These are phyloP conservation scores for Phymorhynchus buccinoides DNA, from an alignment of 1,140 invertebrate species.

Conservation along the genomic window DNA sequence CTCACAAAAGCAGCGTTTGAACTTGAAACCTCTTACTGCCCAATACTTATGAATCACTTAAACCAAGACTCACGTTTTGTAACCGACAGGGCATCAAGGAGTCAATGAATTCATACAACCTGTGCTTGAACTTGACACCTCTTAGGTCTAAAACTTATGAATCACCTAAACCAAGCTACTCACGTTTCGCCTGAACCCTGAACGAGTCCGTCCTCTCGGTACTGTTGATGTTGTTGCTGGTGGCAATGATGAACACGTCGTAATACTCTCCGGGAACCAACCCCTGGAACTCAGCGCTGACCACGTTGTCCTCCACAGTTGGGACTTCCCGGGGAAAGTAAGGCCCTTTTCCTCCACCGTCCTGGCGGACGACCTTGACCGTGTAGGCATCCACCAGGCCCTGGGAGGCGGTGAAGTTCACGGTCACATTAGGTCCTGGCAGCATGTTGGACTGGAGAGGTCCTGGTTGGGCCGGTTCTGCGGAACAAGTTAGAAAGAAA, in stretches of 20 bases:
- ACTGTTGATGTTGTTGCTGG: not conserved
- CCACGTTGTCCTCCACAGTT: not conserved
- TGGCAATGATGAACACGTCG: not conserved
- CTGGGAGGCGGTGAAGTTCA: not conserved
- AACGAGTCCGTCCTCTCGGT: not conserved
- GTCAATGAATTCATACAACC: too few species aligned
- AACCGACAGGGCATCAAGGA: too few species aligned
- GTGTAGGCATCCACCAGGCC: not conserved
- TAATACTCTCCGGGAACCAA: not conserved
- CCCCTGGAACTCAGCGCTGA: not conserved
- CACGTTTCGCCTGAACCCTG: not conserved
- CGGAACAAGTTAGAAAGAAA: not conserved
- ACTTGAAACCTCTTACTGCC: too few species aligned
- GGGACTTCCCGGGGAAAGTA: too few species aligned
- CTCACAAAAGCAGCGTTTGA: too few species aligned
- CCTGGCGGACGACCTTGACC: not conserved
- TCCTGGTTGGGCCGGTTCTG: not conserved
- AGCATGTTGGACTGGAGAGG: not conserved
- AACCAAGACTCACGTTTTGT: too few species aligned
- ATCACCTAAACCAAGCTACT: too few species aligned
- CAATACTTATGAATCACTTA: too few species aligned
- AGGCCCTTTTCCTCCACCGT: not conserved
- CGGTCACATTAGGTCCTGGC: not conserved
- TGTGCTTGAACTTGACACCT: too few species aligned
- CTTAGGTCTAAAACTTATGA: too few species aligned